Base-by-base conservation (phyloP, 1,140 invertebrate species). In the Mya arenaria region DNA sequence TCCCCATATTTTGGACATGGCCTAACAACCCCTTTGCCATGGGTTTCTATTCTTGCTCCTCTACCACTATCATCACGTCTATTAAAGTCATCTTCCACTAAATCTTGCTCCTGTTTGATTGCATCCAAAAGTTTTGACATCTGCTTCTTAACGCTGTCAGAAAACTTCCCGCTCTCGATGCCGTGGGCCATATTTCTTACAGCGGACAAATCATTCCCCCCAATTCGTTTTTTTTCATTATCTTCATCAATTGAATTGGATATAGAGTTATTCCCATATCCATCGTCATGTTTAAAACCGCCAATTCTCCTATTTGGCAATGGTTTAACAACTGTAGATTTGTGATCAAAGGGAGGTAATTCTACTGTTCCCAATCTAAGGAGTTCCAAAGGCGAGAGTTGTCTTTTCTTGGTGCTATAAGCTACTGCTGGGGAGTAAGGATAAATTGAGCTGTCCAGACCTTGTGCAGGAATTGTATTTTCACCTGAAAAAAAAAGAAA, bases 61-160 rank as follows among this genome's bases (percentile, higher is more conserved):
- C 37, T 25, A 1, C 32, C 37, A n/a, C 10, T 23, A n/a, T 15
- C 58, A 23, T 66, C 23, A 25, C 36, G 66, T 17, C 48, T 19
- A 65, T 78, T 23, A 36, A 80, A 68, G 23, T 80, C 77, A 5
- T 69, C 17, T 32, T 80, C 77, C 3, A 62, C 65, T 19, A 1
- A 23, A 17, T 30, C 19, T 36, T 71, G 65, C 44, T 80, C 66
- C 23, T 71, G 17, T 62, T 62, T 55, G 4, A 80, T 71, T n/a
- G 44, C 77, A n/a, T 71, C 19, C 36, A 71, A 23, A 32, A 80
- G 52, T 8, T 48, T 55, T n/a, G 77, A 39, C 48, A 80, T 69
- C 68, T 62, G 60, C 32, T 71, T 55, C 23, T 80, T 80, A 1
- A 69, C 23, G 62, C 62, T 80, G 23, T 69, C 25, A 8, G 52